Base-by-base conservation (phyloP, 2,113 vertebrate species). In the Lophius piscatorius region DNA sequence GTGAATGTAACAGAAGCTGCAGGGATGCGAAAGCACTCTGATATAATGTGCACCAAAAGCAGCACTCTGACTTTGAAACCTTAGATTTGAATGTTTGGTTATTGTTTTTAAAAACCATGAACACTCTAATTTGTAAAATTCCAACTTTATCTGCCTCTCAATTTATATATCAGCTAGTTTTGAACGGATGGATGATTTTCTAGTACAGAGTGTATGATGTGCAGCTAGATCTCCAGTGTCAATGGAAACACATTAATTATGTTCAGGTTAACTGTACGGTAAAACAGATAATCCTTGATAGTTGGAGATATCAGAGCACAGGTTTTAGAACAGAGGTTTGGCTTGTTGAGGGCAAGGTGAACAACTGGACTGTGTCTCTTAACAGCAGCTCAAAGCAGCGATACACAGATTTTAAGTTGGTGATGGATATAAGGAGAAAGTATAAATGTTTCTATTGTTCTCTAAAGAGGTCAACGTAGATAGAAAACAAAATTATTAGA, bases 1-100 rank as follows among this genome's bases (percentile, higher is more conserved):
- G 70, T 70, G 62, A 83, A 61, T 78, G 63, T 76, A 72, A 72
- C 47, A 49, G 60, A 24, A 79, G 47, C 78, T 74, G 17, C 1
- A 42, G 66, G 58, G 60, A 74, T 62, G 44, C 28, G 33, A 42
- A 77, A 63, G 17, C 41, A 18, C 52, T 66, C 23, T 59, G 28
- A 44, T 34, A 60, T 46, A 54, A 63, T 75, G 65, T 69, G 62
- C 24, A 38, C 70, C 47, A 56, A 72, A 28, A 62, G 38, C 38
- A 56, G 49, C 16, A 4, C 51, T 49, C 9, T 67, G 34, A 57
- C 55, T 77, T 63, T 76, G 26, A 61, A 79, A 76, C 56, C 17
- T 42, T 22, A 54, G 40, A 70, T 63, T 69, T 47, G 16, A 28
- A 60, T 64, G 14, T 45, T 9, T 56, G 14, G 9, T 52, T 63